Evolutionary conservation across 2,113 vertebrate species (phyloP), one percentile per base, ranked within the genome.

Genomic region (Catagonus wagneri): DNA sequence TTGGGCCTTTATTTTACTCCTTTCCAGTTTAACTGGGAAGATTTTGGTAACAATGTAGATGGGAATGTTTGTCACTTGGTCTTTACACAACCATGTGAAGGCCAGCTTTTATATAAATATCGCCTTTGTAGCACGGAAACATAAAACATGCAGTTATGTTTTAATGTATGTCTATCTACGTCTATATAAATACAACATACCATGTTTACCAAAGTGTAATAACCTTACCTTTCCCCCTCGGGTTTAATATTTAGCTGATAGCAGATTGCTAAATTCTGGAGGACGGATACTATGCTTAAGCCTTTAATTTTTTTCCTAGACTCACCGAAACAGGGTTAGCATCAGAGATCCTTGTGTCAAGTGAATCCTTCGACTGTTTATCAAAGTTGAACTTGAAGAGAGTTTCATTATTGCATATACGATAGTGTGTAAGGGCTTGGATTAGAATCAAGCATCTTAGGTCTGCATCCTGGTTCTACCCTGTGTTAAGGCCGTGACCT

Each of bases 401-500:
- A 83, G 56, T 69, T 78, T 13, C 2, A 68, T 16, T 74, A 54
- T 17, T 56, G 56, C 13, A 32, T 34, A 13, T 34, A 16, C 3
- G 56, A 54, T 39, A 54, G 14, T 32, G 13, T 74, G 74, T 68
- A 61, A 84, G 44, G 23, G 15, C 50, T 17, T 19, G 4, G n/a
- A 6, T 87, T 68, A 52, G 56, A 84, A 17, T 4, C n/a, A 50
- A 68, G 9, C 2, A 3, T 27, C 3, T 0, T 54, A 16, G 6
- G 2, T 69, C 27, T 39, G 17, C 39, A 54, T 34, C 29, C 23
- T 29, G 23, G 14, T 44, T 75, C 83, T 84, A 7, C 9, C 19
- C 54, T 0, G 0, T 20, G 19, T 44, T 56, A 50, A 71, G 9
- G 36, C 27, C 8, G 4, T 56, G 34, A 63, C 13, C 6, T 54